Base-by-base conservation (phyloP, 2,113 vertebrate genomes). In the Ptilonorhynchus violaceus region DNA sequence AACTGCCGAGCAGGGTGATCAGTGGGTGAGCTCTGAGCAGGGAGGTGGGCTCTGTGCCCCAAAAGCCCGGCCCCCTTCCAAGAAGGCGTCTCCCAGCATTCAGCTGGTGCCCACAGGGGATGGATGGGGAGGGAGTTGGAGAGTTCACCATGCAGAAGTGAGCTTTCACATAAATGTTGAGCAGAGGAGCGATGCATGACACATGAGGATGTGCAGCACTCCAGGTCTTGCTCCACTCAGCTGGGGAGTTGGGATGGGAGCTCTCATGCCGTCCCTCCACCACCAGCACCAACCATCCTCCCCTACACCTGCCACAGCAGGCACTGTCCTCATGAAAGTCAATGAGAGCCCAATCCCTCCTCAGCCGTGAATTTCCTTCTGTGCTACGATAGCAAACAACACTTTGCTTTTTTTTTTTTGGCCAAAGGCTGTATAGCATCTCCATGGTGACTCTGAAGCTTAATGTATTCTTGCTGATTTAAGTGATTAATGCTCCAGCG, bases 401-500 rank as follows among this genome's bases (percentile, higher is more conserved):
- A 0, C 19, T 13, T 24, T 50, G n/a, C 9, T 28, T 3, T 33
- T 46, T 44, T 46, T 44, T 47, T 75, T 74, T 50, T 87, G 86
- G 60, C 73, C 91, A 72, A 82, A 86, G 83, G 60, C 93, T 85
- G 60, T 84, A 80, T 68, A 83, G 28, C 67, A 88, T 97, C 96
- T 96, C 96, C 95, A 96, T 97, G 96, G 92, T 1, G 95, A 96
- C 93, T 93, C 88, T 58, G 49, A 96, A 96, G 88, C 96, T 95
- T 95, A 95, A 97, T 88, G 76, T 94, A 96, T 94, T 96, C 94
- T 91, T 76, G 82, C 94, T 93, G 96, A 94, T 96, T 95, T 93
- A 93, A 93, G 96, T 96, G 96, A 96, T 96, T 95, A 96, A 97
- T 93, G 91, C 92, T 94, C 35, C 9, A 8, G 88, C 4, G 56